Conservation (phyloP, 2,113 vertebrate species). For the Ammodytes marinus region DNA sequence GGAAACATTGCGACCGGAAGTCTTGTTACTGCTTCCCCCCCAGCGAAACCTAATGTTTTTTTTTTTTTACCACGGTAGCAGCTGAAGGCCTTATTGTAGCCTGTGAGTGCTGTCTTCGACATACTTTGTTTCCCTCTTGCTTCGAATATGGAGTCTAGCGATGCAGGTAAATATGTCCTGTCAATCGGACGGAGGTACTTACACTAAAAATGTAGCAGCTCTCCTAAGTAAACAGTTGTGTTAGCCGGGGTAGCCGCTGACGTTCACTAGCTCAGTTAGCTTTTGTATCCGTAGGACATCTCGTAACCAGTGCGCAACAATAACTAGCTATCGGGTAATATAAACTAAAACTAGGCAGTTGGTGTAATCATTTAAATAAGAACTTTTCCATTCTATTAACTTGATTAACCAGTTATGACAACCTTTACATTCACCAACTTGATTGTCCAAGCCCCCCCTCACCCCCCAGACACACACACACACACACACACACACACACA, state of each 20-base stretch:
- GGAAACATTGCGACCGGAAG: constrained; percentile 18
- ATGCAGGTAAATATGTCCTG: constrained; percentile 66
- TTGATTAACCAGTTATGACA: not conserved
- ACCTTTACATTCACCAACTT: not conserved
- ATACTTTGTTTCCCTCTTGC: constrained; percentile 1
- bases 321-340: constrained; percentile 13
- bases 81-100: constrained; percentile 11
- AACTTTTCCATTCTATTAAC: not conserved
- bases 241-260: not conserved
- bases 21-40: not conserved
- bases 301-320: not conserved
- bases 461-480: too few relatives aligned
- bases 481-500: too few relatives aligned
- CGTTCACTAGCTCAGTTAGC: not conserved
- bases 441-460: too few relatives aligned
- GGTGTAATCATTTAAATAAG: not conserved
- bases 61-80: not conserved
- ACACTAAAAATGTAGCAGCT: not conserved
- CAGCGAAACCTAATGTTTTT: too few relatives aligned
- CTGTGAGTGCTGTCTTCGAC: not conserved
- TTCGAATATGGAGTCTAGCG: constrained; percentile 74
- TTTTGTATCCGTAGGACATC: not conserved
- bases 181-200: not conserved
- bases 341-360: not conserved
- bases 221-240: too few relatives aligned